Evolutionary conservation across 30 jellyfish, hydroid and myxozoan species (phyloP), one percentile per base, ranked within the genome.

Genomic region (Turritopsis rubra): DNA sequence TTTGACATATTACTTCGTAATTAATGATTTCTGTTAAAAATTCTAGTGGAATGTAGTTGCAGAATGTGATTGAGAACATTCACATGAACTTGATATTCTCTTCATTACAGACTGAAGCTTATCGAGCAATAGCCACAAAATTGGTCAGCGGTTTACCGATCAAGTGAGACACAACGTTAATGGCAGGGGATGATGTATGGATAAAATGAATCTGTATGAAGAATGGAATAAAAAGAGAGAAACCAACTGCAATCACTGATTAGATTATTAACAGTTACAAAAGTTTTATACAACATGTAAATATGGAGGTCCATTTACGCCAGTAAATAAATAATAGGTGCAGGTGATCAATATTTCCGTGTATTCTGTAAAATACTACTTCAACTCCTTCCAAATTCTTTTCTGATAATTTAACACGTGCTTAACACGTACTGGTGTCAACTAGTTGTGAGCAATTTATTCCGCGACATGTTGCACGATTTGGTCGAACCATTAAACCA

Each of bases 381-480:
- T n/a, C n/a, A n/a, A n/a, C n/a, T n/a, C n/a, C n/a, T n/a, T n/a
- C n/a, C n/a, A n/a, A n/a, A n/a, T n/a, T n/a, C n/a, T n/a, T n/a
- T n/a, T n/a, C n/a, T n/a, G n/a, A n/a, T n/a, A n/a, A n/a, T n/a
- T n/a, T n/a, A n/a, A n/a, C n/a, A n/a, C n/a, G n/a, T n/a, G n/a
- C n/a, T 41, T 13, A 41, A 41, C 9, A 41, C 60, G 60, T 41
- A 41, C 29, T 82, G 25, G 53, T 4, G 20, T 75, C 90, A 21
- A 83, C 70, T 22, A 91, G 91, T 71, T 83, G 96, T 16, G 94
- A 84, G 77, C 97, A 91, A 41, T 87, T 91, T 28, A 91, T 87
- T 18, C 97, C 97, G 19, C 97, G 85, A 75, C 97, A 91, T 1
- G 97, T 91, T 22, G 97, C 97, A 28, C 95, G 85, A 26, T 52